A percentile compares a stretch with the other conserved stretches of the same genome.
Conservation (phyloP, 2,797 vertebrate genomes). For the Simalia tracyae region DNA sequence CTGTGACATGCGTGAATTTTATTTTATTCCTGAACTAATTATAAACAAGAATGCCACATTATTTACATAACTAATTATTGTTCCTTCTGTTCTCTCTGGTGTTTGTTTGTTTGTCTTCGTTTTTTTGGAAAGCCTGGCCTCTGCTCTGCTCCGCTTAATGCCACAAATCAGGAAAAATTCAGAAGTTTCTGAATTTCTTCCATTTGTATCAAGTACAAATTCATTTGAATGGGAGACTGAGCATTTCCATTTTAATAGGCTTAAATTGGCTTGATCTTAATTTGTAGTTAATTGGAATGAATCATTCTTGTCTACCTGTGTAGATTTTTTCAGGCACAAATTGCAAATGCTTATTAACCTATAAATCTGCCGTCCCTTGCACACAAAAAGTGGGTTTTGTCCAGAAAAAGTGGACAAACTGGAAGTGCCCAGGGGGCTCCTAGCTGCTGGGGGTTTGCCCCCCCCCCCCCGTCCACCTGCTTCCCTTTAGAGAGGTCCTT, state of each 20-base stretch:
- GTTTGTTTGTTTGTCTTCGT: slow-evolving; percentile 7
- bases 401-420: background rate
- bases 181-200: slow-evolving; percentile 79
- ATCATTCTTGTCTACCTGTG: slow-evolving; percentile 80
- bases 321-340: slow-evolving; percentile 70
- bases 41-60: slow-evolving; percentile 99
- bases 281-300: slow-evolving; percentile 82
- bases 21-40: slow-evolving; percentile 94
- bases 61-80: slow-evolving; percentile 99
- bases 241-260: slow-evolving; percentile 81
- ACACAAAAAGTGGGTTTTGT: slow-evolving; percentile 47
- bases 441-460: accelerated
- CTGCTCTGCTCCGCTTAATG: slow-evolving; percentile 72
- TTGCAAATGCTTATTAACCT: slow-evolving; percentile 77
- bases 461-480: accelerated
- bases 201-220: slow-evolving; percentile 81
- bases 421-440: background rate
- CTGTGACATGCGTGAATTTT: slow-evolving; percentile 93
- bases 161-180: slow-evolving; percentile 75
- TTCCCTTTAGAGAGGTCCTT: background rate
- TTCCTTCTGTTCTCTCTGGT: slow-evolving; percentile 92
- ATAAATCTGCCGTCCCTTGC: slow-evolving; percentile 66
- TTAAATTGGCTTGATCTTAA: slow-evolving; percentile 82
- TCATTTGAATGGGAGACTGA: slow-evolving; percentile 76
- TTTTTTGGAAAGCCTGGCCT: slow-evolving; percentile 74